Conservation (phyloP, 2,888 invertebrate genomes). For the Autographa gamma region DNA sequence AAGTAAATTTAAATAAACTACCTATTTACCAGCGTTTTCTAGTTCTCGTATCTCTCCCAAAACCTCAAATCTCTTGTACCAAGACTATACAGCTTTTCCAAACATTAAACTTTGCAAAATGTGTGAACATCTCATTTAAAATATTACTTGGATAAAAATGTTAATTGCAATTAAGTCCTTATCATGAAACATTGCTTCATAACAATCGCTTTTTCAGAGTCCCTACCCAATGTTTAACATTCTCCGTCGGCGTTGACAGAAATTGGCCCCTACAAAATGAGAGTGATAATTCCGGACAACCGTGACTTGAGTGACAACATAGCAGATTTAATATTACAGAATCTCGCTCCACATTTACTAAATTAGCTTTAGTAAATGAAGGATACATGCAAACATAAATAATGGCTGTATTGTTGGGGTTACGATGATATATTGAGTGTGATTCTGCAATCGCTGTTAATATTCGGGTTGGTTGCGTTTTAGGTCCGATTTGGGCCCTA, state of each 20-base stretch:
- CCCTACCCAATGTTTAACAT: slow-evolving; percentile 66
- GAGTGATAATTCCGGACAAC: slow-evolving; percentile 74
- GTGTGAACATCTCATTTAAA: too few species aligned
- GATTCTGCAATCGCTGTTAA: background rate
- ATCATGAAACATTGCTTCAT: background rate
- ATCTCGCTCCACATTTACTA: slow-evolving; percentile 43
- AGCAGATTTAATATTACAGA: slow-evolving; percentile 56
- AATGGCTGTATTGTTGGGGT: background rate
- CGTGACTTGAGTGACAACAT: slow-evolving; percentile 72
- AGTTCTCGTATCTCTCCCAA: too few species aligned
- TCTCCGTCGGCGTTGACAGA: slow-evolving; percentile 71
- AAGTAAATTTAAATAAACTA: too few species aligned
- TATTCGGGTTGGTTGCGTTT: background rate
- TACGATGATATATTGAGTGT: background rate
- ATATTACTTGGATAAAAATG: background rate
- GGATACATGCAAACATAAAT: slow-evolving; percentile 12
- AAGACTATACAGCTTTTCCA: too few species aligned
- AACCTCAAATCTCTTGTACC: too few species aligned
- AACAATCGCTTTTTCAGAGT: slow-evolving; percentile 46
- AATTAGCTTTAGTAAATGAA: slow-evolving; percentile 54
- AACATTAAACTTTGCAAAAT: too few species aligned
- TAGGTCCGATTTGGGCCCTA: background rate
- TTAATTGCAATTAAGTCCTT: background rate
- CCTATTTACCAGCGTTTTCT: too few species aligned
- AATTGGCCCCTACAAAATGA: slow-evolving; percentile 77